Evolutionary conservation across 2,113 vertebrate genomes (phyloP).

Genomic region (Cavia aperea): DNA sequence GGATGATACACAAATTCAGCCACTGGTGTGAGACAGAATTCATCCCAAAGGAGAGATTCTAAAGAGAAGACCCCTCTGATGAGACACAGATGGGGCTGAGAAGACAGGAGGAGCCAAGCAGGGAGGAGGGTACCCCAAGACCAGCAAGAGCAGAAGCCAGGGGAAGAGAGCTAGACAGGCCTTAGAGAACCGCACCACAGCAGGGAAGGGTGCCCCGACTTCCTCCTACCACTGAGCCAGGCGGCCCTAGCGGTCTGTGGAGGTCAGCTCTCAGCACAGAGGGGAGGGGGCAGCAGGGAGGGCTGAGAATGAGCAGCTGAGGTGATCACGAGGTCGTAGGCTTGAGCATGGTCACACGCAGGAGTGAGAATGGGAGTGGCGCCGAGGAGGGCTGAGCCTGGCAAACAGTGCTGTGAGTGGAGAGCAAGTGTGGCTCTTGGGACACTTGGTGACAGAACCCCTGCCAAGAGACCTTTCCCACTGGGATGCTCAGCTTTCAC

Average conservation of each 20-base stretch:
- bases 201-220: no score
- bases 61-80: rapidly evolving
- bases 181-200: background rate
- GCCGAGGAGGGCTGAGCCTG: rapidly evolving
- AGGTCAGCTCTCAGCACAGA: background rate
- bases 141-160: background rate
- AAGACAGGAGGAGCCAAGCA: no score
- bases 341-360: background rate
- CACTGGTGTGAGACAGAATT: background rate
- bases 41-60: background rate
- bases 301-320: background rate
- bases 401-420: rapidly evolving
- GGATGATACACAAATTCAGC: background rate
- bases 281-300: rapidly evolving
- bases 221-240: background rate
- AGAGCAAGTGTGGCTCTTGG: background rate
- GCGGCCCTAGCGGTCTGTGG: rapidly evolving
- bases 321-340: background rate
- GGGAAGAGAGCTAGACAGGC: rapidly evolving
- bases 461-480: rapidly evolving
- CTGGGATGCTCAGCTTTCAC: background rate
- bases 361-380: no score
- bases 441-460: rapidly evolving
- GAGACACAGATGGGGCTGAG: background rate
- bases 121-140: background rate